phyloP scores from a whole-genome alignment of 2,113 vertebrate genomes.

The Urocitellus parryii region DNA sequence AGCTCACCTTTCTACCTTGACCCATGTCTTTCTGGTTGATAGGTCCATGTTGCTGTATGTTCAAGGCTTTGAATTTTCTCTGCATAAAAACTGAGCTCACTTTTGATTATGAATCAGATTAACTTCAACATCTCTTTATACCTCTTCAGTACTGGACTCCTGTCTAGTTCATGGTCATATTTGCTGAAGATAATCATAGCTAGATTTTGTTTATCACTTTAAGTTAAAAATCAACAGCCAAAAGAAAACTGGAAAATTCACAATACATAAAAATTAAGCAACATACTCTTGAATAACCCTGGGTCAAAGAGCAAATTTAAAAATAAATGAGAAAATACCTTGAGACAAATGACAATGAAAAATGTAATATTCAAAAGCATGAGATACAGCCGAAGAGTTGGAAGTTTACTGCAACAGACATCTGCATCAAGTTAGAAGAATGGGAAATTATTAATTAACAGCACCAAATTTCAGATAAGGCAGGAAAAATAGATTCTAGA shows the following conservation, averaged over 20 bases:
- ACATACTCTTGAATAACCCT: neutral
- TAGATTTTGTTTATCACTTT: neutral
- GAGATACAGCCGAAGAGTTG: neutral
- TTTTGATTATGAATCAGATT: neutral
- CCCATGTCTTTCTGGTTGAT: neutral
- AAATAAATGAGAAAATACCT: too few species aligned
- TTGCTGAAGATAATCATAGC: neutral
- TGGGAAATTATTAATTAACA: too few species aligned
- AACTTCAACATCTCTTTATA: neutral
- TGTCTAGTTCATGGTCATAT: too few species aligned
- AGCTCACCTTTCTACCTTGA: neutral
- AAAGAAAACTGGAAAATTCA: neutral
- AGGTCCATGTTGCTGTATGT: neutral
- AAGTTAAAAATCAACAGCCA: neutral
- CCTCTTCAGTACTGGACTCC: neutral
- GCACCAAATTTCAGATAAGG: too few species aligned
- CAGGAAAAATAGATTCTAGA: too few species aligned
- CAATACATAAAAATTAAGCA: neutral
- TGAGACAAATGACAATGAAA: too few species aligned
- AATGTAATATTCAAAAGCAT: neutral
- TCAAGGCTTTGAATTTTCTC: neutral
- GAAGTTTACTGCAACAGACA: neutral
- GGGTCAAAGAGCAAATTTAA: too few species aligned
- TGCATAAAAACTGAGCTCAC: neutral
- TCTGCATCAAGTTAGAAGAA: too few species aligned